Evolutionary conservation across 2,888 invertebrate species (phyloP).

Genomic region (Enoplolaimus lenunculus): DNA sequence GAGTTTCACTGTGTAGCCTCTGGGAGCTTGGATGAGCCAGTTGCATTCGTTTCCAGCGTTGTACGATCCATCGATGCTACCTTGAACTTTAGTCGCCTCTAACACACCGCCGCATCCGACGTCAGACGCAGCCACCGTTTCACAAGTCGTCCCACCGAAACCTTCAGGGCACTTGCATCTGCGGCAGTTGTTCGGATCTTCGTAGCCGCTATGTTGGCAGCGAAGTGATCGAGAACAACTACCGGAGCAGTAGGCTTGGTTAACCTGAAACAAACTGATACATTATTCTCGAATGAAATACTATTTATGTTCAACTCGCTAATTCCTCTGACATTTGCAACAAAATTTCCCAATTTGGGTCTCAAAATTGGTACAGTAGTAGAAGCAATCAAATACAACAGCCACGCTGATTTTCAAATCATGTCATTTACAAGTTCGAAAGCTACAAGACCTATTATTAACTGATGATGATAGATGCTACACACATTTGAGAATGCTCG

Average conservation of each 20-base stretch:
- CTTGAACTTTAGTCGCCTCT: background rate
- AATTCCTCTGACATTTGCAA: too few relatives aligned
- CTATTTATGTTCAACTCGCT: too few relatives aligned
- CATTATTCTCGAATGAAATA: too few relatives aligned
- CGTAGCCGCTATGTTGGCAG: conserved; percentile 32
- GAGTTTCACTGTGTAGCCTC: conserved; percentile 26
- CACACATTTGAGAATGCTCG: too few relatives aligned
- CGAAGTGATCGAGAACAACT: conserved; percentile 11
- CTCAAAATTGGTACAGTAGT: too few relatives aligned
- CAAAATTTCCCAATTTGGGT: too few relatives aligned
- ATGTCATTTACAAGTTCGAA: too few relatives aligned
- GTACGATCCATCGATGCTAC: conserved; percentile 22
- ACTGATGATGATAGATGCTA: too few relatives aligned
- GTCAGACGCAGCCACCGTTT: conserved; percentile 27
- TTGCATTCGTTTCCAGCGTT: conserved; percentile 30
- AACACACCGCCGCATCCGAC: conserved; percentile 8
- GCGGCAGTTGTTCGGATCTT: conserved; percentile 35
- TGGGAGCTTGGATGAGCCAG: conserved; percentile 33
- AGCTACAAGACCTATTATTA: too few relatives aligned
- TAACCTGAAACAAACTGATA: conserved; percentile 20
- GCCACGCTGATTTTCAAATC: too few relatives aligned
- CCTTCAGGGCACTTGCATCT: conserved; percentile 35
- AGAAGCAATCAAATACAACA: too few relatives aligned
- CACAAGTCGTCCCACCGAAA: conserved; percentile 31
- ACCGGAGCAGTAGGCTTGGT: conserved; percentile 20